Base-by-base conservation (phyloP, 1,140 invertebrate species). In the Drusus annulatus region DNA sequence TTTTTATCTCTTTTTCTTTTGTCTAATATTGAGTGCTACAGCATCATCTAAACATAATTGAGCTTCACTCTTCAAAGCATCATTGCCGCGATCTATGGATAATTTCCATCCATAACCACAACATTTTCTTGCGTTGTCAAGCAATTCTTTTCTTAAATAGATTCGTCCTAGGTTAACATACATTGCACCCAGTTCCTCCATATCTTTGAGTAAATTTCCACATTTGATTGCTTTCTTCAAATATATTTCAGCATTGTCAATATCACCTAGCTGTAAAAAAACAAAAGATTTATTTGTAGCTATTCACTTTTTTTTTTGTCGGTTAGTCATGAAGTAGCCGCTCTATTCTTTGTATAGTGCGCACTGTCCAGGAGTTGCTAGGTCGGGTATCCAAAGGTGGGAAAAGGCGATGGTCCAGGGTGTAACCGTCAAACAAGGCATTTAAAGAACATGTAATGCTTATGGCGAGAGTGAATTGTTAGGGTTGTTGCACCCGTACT, bases 111-210 rank as follows among this genome's bases (percentile, higher is more conserved):
- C 96, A 85, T 92, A 89, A 25, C 91, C 90, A 86, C 96, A 98
- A 63, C 87, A 88, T 81, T 92, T 92, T 85, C 93, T 91, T 1
- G 96, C 96, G 85, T 95, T 91, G 15, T 91, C 86, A 51, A 93
- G 86, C 65, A 96, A 85, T 25, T 92, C 92, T 86, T 94, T 93
- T 84, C 94, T 92, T 13, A 98, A 85, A 84, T 94, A 95, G 71
- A 95, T 90, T 80, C 94, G 92, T 16, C 96, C 97, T 78, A 98
- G 87, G 89, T 98, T 98, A 19, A 96, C 92, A 88, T 96, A 93
- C 80, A 97, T 91, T 1, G 93, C 89, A 8, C 94, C 93, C 79
- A 96, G 88, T 74, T 95, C 92, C 58, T 89, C 85, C 84, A 93
- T 92, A 28, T 95, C 92, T 17, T 90, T 88, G 16, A 95, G 85